Evolutionary conservation across 2,888 invertebrate species (phyloP).

Genomic region (Polyommatus iphigenia): DNA sequence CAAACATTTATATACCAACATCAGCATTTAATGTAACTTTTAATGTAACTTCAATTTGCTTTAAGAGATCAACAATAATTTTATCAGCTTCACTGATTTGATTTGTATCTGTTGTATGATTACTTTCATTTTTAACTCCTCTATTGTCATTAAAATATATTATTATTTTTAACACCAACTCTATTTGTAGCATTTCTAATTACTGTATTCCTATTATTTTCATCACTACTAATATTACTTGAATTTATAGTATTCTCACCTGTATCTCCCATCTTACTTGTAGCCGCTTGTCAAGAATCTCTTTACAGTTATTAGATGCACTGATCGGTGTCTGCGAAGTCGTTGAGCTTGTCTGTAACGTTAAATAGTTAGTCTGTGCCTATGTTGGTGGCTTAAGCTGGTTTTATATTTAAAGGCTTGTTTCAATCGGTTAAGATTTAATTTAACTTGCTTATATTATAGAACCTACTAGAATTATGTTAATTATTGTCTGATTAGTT

Average conservation of each 20-base stretch:
- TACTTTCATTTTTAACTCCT: not conserved
- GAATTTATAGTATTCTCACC: conserved; percentile 52
- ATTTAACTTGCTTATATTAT: no score
- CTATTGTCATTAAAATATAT: no score
- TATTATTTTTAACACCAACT: not conserved
- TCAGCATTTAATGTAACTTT: not conserved
- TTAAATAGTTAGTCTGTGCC: not conserved
- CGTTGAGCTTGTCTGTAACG: conserved; percentile 88
- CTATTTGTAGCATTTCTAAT: not conserved
- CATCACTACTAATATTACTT: not conserved
- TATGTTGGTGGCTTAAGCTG: not conserved
- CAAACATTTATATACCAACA: not conserved
- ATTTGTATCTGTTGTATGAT: not conserved
- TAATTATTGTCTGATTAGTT: no score
- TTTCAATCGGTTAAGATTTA: no score
- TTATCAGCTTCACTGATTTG: not conserved
- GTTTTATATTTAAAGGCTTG: not conserved
- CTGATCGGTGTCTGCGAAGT: conserved; percentile 81
- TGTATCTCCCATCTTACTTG: conserved; percentile 94
- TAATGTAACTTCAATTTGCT: not conserved
- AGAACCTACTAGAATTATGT: no score
- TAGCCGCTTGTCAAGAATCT: conserved; percentile 88
- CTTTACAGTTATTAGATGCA: conserved; percentile 87
- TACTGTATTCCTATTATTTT: not conserved
- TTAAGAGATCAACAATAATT: not conserved